Evolutionary conservation across 2,888 invertebrate genomes (phyloP), one percentile per base, ranked within the genome.

Genomic region (Drosophila fungiperda): DNA sequence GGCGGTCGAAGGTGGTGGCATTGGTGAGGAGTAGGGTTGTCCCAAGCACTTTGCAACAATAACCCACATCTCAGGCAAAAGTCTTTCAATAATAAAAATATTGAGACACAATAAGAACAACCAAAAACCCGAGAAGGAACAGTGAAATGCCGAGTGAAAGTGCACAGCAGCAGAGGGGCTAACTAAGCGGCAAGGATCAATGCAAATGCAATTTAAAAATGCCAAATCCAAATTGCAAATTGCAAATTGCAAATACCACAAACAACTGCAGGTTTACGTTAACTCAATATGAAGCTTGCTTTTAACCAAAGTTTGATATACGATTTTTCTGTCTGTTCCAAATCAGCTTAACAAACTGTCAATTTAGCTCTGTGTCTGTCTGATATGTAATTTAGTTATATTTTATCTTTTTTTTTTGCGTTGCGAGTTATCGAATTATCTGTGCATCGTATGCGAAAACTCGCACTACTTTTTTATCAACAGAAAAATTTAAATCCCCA

Each of bases 41-140:
- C 74, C 36, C 76, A 83, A 71, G 76, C 80, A 83, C 79, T 81
- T 86, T 86, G 74, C 73, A 63, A 77, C 74, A 74, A 76, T 82
- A 83, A 77, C 67, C 68, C 75, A 59, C 74, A 75, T 76, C 82
- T 78, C 80, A 67, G 79, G 76, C 71, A 82, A 87, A 87, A 83
- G 72, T 82, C 80, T 78, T 75, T 75, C 81, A 81, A 82, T 77
- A 85, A 85, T 83, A 85, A 86, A 83, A 79, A 86, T 82, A 87
- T 85, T 79, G 81, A 75, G 67, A 69, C 70, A 71, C 63, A 54
- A 57, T 45, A 75, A 61, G 54, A 78, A 73, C 57, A 72, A 72
- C 72, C 69, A 59, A 65, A 8, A 69, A 54, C 23, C 38, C 36
- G 29, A 36, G 4, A 7, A 7, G 3, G n/a, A n/a, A 50, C 49